Base-by-base conservation (phyloP, 2,113 vertebrate genomes). In the Sinocyclocheilus maitianheensis region DNA sequence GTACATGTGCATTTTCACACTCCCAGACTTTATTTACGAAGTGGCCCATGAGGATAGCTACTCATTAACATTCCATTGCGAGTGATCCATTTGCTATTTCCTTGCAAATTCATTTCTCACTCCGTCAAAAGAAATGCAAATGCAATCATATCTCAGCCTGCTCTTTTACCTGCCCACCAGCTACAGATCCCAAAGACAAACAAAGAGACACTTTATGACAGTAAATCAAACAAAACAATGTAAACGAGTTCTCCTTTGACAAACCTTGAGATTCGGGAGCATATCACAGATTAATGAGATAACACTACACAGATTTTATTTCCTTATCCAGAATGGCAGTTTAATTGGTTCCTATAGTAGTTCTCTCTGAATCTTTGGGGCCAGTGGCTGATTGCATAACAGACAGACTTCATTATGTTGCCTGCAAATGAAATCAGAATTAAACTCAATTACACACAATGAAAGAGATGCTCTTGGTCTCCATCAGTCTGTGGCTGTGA, bases 41-140 rank as follows among this genome's bases (percentile, higher is more conserved):
- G 79, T 34, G 72, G 74, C 77, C 84, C 65, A 75, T 76, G 77
- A 84, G 84, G 65, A 77, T 48, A 63, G 58, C 8, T 58, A 40
- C 88, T 90, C 82, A 93, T 94, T 91, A 89, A 84, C 84, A 93
- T 92, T 91, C 89, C 76, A 89, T 85, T 85, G 87, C 67, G 83
- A 86, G 85, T 84, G 16, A 88, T 88, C 86, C 85, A 88, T 92
- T 89, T 91, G 87, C 88, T 92, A 93, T 92, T 92, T 91, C 91
- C 88, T 91, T 89, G 87, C 90, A 93, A 94, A 93, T 93, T 89
- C 89, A 94, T 91, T 92, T 91, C 63, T 81, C 77, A 87, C 81
- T 83, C 88, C 87, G 79, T 90, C 78, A 87, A 88, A 89, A 92
- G 89, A 92, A 90, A 94, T 92, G 91, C 90, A 93, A 93, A 95